Evolutionary conservation across 2,888 invertebrate species (phyloP), one percentile per base, ranked within the genome.

Genomic region (Caenorhabditis sp.): DNA sequence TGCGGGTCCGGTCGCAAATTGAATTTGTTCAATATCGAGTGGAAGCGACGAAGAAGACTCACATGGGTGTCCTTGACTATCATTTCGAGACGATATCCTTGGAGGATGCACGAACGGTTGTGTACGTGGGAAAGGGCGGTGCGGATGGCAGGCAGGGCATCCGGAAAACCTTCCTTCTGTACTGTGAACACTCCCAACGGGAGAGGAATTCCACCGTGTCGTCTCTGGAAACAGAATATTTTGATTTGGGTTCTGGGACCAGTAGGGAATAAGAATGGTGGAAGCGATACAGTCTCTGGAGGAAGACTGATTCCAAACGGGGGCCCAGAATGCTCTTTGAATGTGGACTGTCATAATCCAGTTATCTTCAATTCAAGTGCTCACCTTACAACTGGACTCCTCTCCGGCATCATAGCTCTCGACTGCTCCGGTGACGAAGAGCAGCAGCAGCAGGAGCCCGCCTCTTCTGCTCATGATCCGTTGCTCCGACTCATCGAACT

Each of bases 1-100:
- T 53, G 62, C 46, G 35, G 43, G n/a, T 55, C 39, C 43, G 52
- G 45, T 50, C 41, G 58, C 65, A 65, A 62, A 72, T 56, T 63
- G 62, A 72, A 63, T 46, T 68, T 35, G 56, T 46, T 59, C 66
- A 26, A 72, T 50, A 77, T 66, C 39, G 62, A 50, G 41, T 62
- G 52, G 37, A 39, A 37, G 4, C 27, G 27, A 61, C 17, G 22
- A 52, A 53, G 53, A 32, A 46, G 32, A 61, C 80, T 59, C 48
- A 86, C 88, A 75, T 86, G 80, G 7, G 88, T 87, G 73, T 88
- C 85, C 59, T 86, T 84, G 68, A 79, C 82, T 15, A 84, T 80
- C 59, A 88, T 56, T 30, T 87, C 74, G 7, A 88, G 77, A 45
- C 85, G 79, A 76, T 85, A 85, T 43, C 83, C 83, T 22, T 81